Conservation (phyloP, 2,888 invertebrate genomes). For the Napeogenes inachia region DNA sequence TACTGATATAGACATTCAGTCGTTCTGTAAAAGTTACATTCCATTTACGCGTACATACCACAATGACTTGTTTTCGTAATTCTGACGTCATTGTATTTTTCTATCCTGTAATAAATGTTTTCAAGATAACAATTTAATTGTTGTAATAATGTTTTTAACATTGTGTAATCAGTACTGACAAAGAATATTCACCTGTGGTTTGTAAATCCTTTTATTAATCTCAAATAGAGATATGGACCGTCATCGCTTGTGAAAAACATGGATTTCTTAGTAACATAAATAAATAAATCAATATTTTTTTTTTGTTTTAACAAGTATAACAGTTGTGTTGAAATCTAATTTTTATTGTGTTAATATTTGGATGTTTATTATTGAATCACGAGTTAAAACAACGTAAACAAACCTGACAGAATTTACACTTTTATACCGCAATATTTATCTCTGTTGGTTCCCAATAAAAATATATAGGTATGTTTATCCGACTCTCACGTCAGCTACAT, state of each 20-base stretch:
- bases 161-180: background rate
- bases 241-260: too few species aligned
- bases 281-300: background rate
- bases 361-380: background rate
- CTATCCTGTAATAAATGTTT: slow-evolving; percentile 9
- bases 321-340: background rate
- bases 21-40: too few species aligned
- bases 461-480: too few species aligned
- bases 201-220: background rate
- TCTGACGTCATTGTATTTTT: slow-evolving; percentile 11
- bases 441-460: too few species aligned
- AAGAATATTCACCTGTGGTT: background rate
- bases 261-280: too few species aligned
- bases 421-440: too few species aligned
- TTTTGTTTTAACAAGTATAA: background rate
- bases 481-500: too few species aligned
- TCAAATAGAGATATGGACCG: background rate
- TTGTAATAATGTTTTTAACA: background rate
- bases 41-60: too few species aligned
- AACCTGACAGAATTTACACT: too few species aligned
- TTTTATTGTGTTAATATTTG: background rate
- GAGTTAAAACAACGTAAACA: too few species aligned
- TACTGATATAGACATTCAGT: too few species aligned
- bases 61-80: background rate
- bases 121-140: slow-evolving; percentile 12